Evolutionary conservation across 2,888 invertebrate genomes (phyloP), one percentile per base, ranked within the genome.

Genomic region (Shargacucullia verbasci): DNA sequence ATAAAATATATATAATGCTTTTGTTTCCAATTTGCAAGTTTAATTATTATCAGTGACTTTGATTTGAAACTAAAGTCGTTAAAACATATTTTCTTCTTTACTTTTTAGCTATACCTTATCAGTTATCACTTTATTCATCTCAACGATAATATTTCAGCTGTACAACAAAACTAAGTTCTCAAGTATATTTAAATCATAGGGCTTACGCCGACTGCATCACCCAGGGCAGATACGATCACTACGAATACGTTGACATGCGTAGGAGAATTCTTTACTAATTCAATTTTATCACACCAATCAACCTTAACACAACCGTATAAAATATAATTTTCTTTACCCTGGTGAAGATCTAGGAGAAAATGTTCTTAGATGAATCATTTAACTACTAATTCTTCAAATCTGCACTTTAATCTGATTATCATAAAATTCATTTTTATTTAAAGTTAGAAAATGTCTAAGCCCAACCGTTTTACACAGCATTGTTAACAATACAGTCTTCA

Each of bases 201-300:
- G 78, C 78, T 78, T 75, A 76, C 73, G 63, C 74, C 74, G 79
- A 78, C 81, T 81, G 84, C 83, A 85, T 80, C 82, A 84, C 84
- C 85, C 77, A 76, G 78, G 85, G 84, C 82, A 75, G 79, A 76
- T 82, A 83, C 80, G 45, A 85, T 86, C 84, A 78, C 81, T 88
- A 84, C 84, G 82, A 83, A 85, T 82, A 83, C 79, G 85, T 80
- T 88, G 90, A 89, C 88, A 84, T 86, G 89, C 88, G 89, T 89
- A 83, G 86, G 87, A 85, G 87, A 85, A 81, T 74, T 71, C 67
- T 43, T 43, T 13, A 46, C 39, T 50, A 48, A 66, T 66, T 48
- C 59, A 35, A 48, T 57, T 57, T 46, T 11, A 35, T 9, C 35
- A 10, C 13, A 10, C 10, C 7, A 35, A 12, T 52, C 45, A 39